A percentile compares a stretch with the other conserved stretches of the same genome.
Evolutionary conservation across 2,797 vertebrate species (phyloP).

Genomic region (Lacerta viridis): DNA sequence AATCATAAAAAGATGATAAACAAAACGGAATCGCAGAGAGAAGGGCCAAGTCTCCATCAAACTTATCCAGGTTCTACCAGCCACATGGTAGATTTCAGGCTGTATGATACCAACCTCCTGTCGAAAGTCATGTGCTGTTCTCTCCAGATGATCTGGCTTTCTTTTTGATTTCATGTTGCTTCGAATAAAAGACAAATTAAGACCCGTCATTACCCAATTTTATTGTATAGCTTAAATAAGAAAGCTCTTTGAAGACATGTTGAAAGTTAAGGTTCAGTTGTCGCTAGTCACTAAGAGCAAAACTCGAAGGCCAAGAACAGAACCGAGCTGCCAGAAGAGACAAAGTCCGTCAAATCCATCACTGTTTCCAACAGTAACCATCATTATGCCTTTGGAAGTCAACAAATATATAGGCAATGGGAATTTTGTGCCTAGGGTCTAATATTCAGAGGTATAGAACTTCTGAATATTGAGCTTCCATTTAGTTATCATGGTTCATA

Average conservation of each 20-base stretch:
- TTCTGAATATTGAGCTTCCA: background rate
- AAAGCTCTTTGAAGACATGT: conserved; percentile 22
- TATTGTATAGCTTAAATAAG: conserved; percentile 18
- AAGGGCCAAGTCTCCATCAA: conserved; percentile 27
- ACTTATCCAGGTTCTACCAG: conserved; percentile 8
- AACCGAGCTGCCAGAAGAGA: background rate
- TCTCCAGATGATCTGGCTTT: conserved; percentile 90
- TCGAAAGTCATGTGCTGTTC: conserved; percentile 88
- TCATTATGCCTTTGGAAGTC: background rate
- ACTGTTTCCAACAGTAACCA: background rate
- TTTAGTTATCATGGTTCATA: background rate
- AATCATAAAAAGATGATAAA: conserved; percentile 20
- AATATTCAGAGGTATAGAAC: no score
- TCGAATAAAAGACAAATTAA: conserved; percentile 71
- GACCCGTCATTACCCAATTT: conserved; percentile 53
- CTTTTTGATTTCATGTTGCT: conserved; percentile 88
- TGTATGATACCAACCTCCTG: conserved; percentile 86
- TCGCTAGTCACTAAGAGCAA: background rate
- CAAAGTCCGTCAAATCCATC: background rate
- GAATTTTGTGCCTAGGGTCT: background rate
- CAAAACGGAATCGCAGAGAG: background rate
- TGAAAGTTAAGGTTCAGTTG: conserved; percentile 16
- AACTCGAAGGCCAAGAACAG: background rate
- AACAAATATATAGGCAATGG: background rate
- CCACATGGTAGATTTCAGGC: conserved; percentile 16